Percentiles rank a stretch among this genome's conserved stretches.
Conservation (phyloP, 2,113 vertebrate genomes). For the Malurus elegans region DNA sequence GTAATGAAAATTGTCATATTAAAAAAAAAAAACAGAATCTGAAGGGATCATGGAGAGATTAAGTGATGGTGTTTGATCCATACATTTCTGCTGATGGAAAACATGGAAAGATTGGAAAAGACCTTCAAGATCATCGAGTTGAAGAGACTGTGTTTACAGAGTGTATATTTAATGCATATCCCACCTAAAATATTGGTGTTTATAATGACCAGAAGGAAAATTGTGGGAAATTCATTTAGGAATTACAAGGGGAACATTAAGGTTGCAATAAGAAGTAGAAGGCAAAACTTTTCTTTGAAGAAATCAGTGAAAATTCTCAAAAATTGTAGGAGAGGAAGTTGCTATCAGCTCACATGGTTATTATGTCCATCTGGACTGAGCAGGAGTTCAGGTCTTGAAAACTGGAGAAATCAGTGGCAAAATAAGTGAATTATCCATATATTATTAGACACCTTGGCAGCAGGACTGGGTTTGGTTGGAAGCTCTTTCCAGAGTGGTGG, state of each 20-base stretch:
- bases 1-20: background rate
- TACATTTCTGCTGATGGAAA: background rate
- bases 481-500: background rate
- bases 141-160: background rate
- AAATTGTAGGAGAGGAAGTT: background rate
- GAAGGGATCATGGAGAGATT: accelerated
- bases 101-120: background rate
- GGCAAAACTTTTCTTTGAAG: background rate
- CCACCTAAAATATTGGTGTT: background rate
- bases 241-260: background rate
- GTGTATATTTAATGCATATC: background rate
- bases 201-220: background rate
- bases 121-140: background rate
- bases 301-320: background rate
- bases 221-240: background rate
- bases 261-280: background rate
- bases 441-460: background rate
- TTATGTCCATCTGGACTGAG: background rate
- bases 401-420: background rate
- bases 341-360: background rate
- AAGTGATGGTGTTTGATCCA: background rate
- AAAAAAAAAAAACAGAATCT: background rate
- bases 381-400: background rate
- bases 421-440: background rate
- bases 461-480: background rate